phyloP scores from a whole-genome alignment of 2,888 invertebrate species.

The Phytoseiulus persimilis region DNA sequence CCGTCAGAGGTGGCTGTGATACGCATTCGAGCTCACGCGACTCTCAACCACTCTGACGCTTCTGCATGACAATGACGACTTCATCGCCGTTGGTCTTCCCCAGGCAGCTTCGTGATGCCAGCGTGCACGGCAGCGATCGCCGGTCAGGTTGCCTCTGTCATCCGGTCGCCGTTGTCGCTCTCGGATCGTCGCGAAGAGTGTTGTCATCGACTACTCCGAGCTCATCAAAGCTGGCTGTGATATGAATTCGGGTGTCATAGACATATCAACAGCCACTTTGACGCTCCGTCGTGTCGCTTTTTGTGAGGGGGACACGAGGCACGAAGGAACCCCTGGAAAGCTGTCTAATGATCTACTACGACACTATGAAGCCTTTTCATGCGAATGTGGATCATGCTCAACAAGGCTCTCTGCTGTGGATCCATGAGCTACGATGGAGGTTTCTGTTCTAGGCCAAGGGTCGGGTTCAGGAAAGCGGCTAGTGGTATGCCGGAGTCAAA shows the following conservation, averaged over 20 bases:
- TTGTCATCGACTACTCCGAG: not conserved
- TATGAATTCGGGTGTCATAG: not conserved
- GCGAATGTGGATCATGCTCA: not conserved
- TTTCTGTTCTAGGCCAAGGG: too few species aligned
- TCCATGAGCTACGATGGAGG: too few species aligned
- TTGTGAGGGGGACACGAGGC: not conserved
- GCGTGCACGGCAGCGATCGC: not conserved
- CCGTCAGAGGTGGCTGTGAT: conserved; percentile 5
- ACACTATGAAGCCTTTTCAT: not conserved
- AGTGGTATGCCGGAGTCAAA: not conserved
- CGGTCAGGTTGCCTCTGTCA: not conserved
- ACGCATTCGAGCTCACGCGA: not conserved
- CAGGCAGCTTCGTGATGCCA: not conserved
- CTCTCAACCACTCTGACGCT: not conserved
- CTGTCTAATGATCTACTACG: not conserved
- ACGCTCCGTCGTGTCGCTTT: not conserved
- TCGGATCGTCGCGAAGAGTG: not conserved
- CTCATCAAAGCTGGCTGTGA: conserved; percentile 5
- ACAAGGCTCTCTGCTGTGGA: too few species aligned
- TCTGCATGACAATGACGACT: not conserved
- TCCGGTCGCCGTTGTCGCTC: not conserved
- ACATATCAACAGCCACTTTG: not conserved
- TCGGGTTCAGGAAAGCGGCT: not conserved
- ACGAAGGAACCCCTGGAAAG: not conserved
- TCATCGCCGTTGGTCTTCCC: not conserved